phyloP scores from a whole-genome alignment of 2,113 vertebrate species.

The Cephalopterus ornatus region DNA sequence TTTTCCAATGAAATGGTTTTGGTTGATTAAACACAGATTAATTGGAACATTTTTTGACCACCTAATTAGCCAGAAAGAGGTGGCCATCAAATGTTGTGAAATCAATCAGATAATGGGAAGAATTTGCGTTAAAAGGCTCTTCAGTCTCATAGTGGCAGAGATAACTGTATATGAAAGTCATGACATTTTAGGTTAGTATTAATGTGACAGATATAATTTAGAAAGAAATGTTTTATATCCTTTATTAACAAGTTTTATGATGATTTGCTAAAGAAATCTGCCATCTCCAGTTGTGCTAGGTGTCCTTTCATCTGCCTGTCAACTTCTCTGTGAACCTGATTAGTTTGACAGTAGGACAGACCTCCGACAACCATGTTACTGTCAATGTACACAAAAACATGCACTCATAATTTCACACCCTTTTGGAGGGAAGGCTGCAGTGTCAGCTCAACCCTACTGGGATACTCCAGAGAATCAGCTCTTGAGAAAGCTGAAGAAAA shows the following conservation, averaged over 20 bases:
- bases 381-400: rapidly evolving
- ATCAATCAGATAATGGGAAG: background rate
- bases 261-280: background rate
- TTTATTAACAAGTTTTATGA: background rate
- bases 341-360: background rate
- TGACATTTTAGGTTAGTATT: background rate
- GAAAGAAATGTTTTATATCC: background rate
- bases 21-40: background rate
- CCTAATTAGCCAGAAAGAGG: background rate
- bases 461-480: background rate
- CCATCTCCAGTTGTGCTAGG: background rate
- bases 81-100: background rate
- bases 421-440: background rate
- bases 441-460: background rate
- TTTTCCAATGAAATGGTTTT: background rate
- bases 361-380: background rate
- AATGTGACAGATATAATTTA: background rate
- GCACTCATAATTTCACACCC: background rate
- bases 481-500: background rate
- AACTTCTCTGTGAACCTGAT: background rate
- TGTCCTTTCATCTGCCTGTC: background rate
- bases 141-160: background rate
- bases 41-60: background rate
- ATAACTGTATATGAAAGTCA: background rate
- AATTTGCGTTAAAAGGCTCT: background rate